These are phyloP conservation scores for Todiramphus saurophagus DNA, from an alignment of 2,113 vertebrate genomes.

Conservation along the genomic window DNA sequence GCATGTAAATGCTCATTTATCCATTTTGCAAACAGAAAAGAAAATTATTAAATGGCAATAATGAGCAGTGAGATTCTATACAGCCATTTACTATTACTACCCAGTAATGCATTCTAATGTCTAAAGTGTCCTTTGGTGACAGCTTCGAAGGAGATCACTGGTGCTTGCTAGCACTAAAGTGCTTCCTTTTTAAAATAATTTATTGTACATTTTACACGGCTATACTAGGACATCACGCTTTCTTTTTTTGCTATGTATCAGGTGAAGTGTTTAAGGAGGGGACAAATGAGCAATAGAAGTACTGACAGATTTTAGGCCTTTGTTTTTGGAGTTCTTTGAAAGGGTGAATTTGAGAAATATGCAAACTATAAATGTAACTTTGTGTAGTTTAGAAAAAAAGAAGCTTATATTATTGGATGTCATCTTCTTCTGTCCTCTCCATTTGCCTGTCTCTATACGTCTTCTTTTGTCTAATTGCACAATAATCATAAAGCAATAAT, in stretches of 20 bases:
- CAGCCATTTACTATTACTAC: conserved; percentile 7
- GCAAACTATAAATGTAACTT: neutral
- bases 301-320: neutral
- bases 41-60: neutral
- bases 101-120: conserved; percentile 28
- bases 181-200: neutral
- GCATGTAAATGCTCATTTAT: neutral
- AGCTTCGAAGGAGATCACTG: neutral
- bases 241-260: neutral
- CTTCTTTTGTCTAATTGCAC: conserved; percentile 50
- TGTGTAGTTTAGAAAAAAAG: neutral
- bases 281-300: neutral
- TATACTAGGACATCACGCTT: neutral
- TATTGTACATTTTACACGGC: neutral
- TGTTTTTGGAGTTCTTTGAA: neutral
- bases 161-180: neutral
- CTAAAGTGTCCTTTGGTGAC: conserved; percentile 33
- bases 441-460: neutral
- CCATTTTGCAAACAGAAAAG: neutral
- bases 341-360: neutral
- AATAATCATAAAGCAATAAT: conserved; percentile 38
- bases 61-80: conserved; percentile 10
- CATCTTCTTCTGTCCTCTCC: neutral
- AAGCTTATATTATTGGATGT: conserved; percentile 1
- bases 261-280: neutral